Percentiles rank a stretch among this genome's conserved stretches.
Evolutionary conservation across 2,888 invertebrate genomes (phyloP).

Genomic region (Autographa gamma): DNA sequence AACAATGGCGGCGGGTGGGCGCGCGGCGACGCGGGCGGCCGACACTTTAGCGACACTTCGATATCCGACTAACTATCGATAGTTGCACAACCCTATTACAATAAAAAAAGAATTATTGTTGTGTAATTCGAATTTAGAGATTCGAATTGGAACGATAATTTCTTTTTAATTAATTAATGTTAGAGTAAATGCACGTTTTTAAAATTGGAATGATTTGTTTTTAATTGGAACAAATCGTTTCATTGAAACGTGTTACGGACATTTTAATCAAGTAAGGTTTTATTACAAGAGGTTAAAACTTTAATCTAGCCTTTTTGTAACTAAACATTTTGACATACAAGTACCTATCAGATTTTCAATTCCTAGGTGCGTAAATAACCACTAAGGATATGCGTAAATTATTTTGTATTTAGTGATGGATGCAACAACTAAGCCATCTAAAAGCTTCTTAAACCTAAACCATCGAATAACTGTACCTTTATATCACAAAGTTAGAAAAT

Average conservation of each 20-base stretch:
- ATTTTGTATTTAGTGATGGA: too few species aligned
- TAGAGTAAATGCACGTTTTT: background rate
- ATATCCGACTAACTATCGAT: conserved; percentile 52
- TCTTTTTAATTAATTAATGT: conserved; percentile 4
- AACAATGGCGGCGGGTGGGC: conserved; percentile 83
- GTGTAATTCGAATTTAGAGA: conserved; percentile 13
- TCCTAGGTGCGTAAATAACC: too few species aligned
- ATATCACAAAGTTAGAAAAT: too few species aligned
- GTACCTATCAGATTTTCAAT: too few species aligned
- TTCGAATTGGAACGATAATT: conserved; percentile 1
- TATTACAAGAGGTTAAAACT: background rate
- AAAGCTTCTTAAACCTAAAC: too few species aligned
- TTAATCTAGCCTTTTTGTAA: too few species aligned
- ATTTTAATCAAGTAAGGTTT: background rate
- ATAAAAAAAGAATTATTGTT: conserved; percentile 35
- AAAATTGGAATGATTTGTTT: conserved; percentile 4
- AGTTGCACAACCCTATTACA: conserved; percentile 40
- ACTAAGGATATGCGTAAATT: too few species aligned
- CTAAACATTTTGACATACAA: too few species aligned
- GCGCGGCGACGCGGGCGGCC: conserved; percentile 81
- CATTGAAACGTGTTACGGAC: background rate
- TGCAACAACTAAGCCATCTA: too few species aligned
- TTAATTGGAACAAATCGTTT: conserved; percentile 2
- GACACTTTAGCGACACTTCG: conserved; percentile 66
- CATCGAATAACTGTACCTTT: too few species aligned